A percentile compares a stretch with the other conserved stretches of the same genome.
These are phyloP conservation scores for Drosophila helvetica DNA, from an alignment of 2,888 invertebrate genomes.

Conservation along the genomic window DNA sequence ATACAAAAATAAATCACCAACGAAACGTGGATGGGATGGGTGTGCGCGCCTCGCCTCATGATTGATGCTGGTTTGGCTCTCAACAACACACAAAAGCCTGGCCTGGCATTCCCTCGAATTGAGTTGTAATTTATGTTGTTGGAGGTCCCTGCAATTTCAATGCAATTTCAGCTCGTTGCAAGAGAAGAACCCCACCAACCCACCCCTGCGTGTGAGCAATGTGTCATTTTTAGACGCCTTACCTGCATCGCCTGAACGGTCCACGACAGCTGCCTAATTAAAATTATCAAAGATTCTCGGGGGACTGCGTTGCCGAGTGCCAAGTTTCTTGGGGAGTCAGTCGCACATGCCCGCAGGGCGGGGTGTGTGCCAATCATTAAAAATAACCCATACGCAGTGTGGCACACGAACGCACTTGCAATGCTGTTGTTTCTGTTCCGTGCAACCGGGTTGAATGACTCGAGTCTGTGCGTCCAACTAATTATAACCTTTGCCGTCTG, in stretches of 20 bases:
- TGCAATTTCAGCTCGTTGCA: background rate
- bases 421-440: slow-evolving; percentile 25
- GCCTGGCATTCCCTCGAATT: background rate
- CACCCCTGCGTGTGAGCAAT: slow-evolving; percentile 27
- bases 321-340: slow-evolving; percentile 25
- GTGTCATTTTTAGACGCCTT: slow-evolving; percentile 33
- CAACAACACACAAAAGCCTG: background rate
- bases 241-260: slow-evolving; percentile 20
- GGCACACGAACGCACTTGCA: slow-evolving; percentile 36
- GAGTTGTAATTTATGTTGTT: background rate
- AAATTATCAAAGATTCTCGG: slow-evolving; percentile 47
- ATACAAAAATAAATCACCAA: background rate
- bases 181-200: slow-evolving; percentile 9
- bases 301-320: slow-evolving; percentile 34
- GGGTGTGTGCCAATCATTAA: slow-evolving; percentile 32
- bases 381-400: slow-evolving; percentile 66
- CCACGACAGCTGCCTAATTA: slow-evolving; percentile 66
- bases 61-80: background rate
- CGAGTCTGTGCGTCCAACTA: slow-evolving; percentile 29
- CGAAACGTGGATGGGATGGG: background rate
- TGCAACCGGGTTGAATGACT: slow-evolving; percentile 62
- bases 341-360: background rate
- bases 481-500: slow-evolving; percentile 27
- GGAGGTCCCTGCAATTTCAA: background rate
- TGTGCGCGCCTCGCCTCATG: too few species aligned